Base-by-base conservation (phyloP, 2,113 vertebrate species). In the Micromys minutus region DNA sequence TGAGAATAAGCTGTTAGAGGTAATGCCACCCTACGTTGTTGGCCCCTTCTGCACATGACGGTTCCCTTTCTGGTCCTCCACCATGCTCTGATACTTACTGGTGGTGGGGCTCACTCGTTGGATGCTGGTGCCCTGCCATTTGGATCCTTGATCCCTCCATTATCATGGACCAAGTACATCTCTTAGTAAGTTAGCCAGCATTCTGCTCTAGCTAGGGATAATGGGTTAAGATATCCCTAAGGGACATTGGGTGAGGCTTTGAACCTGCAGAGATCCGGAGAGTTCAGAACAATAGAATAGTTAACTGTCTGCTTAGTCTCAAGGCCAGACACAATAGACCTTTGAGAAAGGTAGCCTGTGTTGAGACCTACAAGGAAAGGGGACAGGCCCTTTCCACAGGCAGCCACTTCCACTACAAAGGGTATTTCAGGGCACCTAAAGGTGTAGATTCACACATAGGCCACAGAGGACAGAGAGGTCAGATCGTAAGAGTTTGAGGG, bases 231-330 rank as follows among this genome's bases (percentile, higher is more conserved):
- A 77, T 34, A 34, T 47, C 76, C 45, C 17, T 11, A 3, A 47
- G n/a, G 0, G 5, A 59, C 3, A 0, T 0, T 10, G 61, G 4
- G 22, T 0, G 24, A 75, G 77, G 65, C 63, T 72, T 57, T 34
- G 12, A 89, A 71, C 15, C 3, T 36, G 19, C 47, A 61, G 13
- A 17, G 29, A 16, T 22, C 24, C 0, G 19, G 11, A 71, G 39
- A 45, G 16, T 34, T 29, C 61, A 67, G 77, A 89, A 83, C 0
- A 1, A 34, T 24, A 75, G 21, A 84, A n/a, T 7, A 36, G 47
- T 24, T 21, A 22, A 61, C 52, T 0, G 1, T 31, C n/a, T 63
- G 61, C 29, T 74, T 36, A 15, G 75, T 74, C 21, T 76, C 8
- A 3, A 57, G 57, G 63, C 47, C 1, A 0, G 26, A 17, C 3